phyloP scores from a whole-genome alignment of 2,888 invertebrate species.

The Serripes groenlandicus region DNA sequence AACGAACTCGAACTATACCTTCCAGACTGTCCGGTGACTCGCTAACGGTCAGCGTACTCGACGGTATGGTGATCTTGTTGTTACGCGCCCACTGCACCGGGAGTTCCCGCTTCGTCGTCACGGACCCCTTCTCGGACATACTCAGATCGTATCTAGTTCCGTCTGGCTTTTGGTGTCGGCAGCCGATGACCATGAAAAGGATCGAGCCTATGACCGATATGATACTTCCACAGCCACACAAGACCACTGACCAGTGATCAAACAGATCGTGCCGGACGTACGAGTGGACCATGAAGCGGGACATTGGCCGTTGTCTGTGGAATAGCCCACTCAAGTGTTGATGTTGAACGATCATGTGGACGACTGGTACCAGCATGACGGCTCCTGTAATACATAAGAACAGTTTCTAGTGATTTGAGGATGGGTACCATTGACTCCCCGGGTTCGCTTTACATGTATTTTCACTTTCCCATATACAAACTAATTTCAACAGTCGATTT shows the following conservation, averaged over 20 bases:
- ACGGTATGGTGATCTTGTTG: constrained; percentile 26
- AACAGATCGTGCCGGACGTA: constrained; percentile 41
- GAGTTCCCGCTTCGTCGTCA: constrained; percentile 10
- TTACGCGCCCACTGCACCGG: constrained; percentile 33
- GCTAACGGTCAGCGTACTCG: neutral
- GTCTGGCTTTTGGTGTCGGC: constrained; percentile 9
- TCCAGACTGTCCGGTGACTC: neutral
- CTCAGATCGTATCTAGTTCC: constrained; percentile 35
- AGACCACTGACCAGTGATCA: constrained; percentile 52
- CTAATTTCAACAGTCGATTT: too few species aligned
- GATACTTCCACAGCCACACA: constrained; percentile 51
- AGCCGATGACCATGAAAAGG: constrained; percentile 30
- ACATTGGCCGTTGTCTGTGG: constrained; percentile 14
- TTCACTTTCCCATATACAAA: too few species aligned
- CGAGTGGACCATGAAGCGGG: neutral
- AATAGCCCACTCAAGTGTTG: constrained; percentile 6
- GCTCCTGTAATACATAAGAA: constrained; percentile 48
- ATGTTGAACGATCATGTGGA: constrained; percentile 46
- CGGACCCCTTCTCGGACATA: constrained; percentile 1
- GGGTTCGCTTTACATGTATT: too few species aligned
- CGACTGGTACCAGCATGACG: constrained; percentile 47
- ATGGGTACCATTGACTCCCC: too few species aligned
- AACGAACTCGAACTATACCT: too few species aligned
- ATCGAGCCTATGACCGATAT: constrained; percentile 39
- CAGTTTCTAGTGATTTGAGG: too few species aligned